Base-by-base conservation (phyloP, 2,888 invertebrate species). In the Nemapogon koenigi region DNA sequence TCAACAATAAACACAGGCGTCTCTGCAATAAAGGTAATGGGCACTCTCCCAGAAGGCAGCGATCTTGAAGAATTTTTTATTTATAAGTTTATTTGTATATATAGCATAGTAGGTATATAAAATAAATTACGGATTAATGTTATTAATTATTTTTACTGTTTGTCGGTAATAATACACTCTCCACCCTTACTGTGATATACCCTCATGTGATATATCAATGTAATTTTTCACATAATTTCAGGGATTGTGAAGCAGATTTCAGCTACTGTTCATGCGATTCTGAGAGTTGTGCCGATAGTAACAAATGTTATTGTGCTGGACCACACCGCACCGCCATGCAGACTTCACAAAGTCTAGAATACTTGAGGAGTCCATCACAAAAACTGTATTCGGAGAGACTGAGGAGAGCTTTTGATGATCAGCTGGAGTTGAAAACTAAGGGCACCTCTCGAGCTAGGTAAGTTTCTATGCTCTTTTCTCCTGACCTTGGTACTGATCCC, bases 251-350 rank as follows among this genome's bases (percentile, higher is more conserved):
- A 33, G 62, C 67, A 7, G 62, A 76, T 53, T 62, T 70, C 53
- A 76, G 78, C 45, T 86, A 83, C 53, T 94, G 93, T 52, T 89
- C 87, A 11, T 90, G 90, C 56, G 90, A 90, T 52, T 91, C 92
- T 0, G 93, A 94, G 59, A 91, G 91, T 52, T 94, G 94, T 55
- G 84, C 89, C 0, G 91, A 91, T 46, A 88, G 89, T 50, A 92
- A 92, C 60, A 93, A 93, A 62, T 94, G 94, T 57, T 94, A 94
- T 56, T 94, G 94, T 57, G 52, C 84, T 60, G 55, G 69, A 4
- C 57, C 33, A 10, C 13, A 11, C 40, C 49, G 57, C 22, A 43
- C 51, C 40, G 45, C 45, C 3, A 68, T 75, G 41, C 79, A 81
- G 46, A 62, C 55, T 38, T 63, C 72, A 0, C 73, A 70, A 41